Evolutionary conservation across 2,113 vertebrate species (phyloP), one percentile per base, ranked within the genome.

Genomic region (Apaloderma vittatum): DNA sequence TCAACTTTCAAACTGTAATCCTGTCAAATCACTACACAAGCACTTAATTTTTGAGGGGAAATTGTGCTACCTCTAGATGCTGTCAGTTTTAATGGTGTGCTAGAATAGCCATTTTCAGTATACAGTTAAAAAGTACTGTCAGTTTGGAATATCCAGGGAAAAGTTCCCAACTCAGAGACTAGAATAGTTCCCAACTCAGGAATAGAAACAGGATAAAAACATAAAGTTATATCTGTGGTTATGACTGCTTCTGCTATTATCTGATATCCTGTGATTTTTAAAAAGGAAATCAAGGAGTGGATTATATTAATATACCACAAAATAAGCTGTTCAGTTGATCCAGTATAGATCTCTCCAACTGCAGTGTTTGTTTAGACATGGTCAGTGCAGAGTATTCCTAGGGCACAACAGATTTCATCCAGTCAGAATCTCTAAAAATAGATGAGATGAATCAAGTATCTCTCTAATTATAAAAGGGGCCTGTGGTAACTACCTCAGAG

Each of bases 391-490:
- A 87, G 13, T 71, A 71, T 93, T 95, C 87, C 87, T 87, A 88
- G 78, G 70, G 23, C 62, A 79, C 23, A 63, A 63, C 88, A 96
- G 85, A 93, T 85, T 88, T 95, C 61, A 85, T 85, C 70, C 57
- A 93, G 81, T 75, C 70, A 93, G 52, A 92, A 91, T 85, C 61
- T 81, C 88, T 79, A 79, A 85, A 91, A 96, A 90, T 78, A 90
- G 48, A 78, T 75, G 51, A 87, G 73, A 61, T 78, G 34, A 78
- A 68, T 90, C 92, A 93, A 78, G 43, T 75, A 65, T 91, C 23
- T 67, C 49, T 87, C 61, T 63, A 36, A 85, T 72, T 78, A 71
- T 51, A 29, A 61, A 91, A 85, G 52, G 13, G 19, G 40, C 36
- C 40, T 73, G 55, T 1, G 1, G 36, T 58, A 71, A 79, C 26